phyloP scores from a whole-genome alignment of 1,140 invertebrate species.

The Lepidotrigona ventralis region DNA sequence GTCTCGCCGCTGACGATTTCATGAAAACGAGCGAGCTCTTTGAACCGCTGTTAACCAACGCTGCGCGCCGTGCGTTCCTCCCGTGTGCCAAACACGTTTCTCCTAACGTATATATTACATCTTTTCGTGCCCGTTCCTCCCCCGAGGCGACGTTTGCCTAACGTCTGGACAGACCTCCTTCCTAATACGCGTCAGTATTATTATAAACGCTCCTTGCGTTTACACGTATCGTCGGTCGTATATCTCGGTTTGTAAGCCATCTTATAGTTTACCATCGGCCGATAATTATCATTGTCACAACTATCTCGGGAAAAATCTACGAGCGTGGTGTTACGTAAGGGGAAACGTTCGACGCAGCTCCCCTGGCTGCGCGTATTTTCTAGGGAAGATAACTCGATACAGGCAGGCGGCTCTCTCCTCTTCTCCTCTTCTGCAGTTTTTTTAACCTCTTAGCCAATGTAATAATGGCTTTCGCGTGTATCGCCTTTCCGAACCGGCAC shows the following conservation, averaged over 20 bases:
- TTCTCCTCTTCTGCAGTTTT: neutral
- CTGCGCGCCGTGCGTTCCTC: no score
- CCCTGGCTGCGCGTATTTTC: neutral
- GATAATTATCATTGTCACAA: conserved; percentile 44
- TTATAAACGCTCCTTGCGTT: conserved; percentile 38
- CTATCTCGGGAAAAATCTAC: neutral
- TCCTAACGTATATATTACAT: neutral
- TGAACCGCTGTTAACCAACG: no score
- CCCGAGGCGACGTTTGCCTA: neutral
- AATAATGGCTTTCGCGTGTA: no score
- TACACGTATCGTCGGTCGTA: conserved; percentile 10
- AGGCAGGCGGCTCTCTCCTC: neutral
- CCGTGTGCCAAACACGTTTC: conserved; percentile 19
- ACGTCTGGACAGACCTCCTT: conserved; percentile 21
- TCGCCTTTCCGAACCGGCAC: no score
- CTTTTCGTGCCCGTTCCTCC: neutral
- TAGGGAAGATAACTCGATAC: conserved; percentile 39
- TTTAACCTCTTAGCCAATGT: no score
- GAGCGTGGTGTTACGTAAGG: conserved; percentile 23
- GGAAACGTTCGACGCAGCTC: conserved; percentile 14
- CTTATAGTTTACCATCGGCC: conserved; percentile 17
- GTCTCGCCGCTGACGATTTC: neutral
- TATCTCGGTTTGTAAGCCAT: neutral
- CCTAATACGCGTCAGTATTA: conserved; percentile 45
- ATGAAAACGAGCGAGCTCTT: neutral